A percentile compares a stretch with the other conserved stretches of the same genome.
Evolutionary conservation across 2,888 invertebrate species (phyloP).

Genomic region (Luperina testacea): DNA sequence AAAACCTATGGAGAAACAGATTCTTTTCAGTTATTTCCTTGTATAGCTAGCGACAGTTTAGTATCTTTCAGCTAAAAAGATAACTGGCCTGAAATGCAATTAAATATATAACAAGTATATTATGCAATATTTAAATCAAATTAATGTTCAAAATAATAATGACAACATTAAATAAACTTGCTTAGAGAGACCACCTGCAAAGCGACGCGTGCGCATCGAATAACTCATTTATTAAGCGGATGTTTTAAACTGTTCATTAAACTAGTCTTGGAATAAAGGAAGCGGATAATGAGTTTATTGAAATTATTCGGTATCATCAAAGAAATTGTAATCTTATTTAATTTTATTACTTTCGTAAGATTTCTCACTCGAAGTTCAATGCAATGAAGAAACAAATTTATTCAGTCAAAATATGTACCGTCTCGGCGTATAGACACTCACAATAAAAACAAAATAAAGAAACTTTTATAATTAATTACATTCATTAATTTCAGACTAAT

Average conservation of each 20-base stretch:
- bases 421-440: not conserved
- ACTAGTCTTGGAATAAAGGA: constrained; percentile 55
- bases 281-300: constrained; percentile 48
- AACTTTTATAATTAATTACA: too few species aligned
- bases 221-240: constrained; percentile 60
- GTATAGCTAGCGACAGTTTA: not conserved
- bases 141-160: constrained; percentile 29
- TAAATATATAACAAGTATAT: not conserved
- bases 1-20: not conserved
- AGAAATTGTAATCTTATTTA: constrained; percentile 7
- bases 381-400: not conserved
- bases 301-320: constrained; percentile 47
- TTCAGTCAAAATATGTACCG: not conserved
- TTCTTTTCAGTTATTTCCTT: not conserved
- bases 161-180: constrained; percentile 47
- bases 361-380: not conserved
- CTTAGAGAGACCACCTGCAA: constrained; percentile 67
- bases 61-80: not conserved
- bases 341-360: constrained; percentile 2
- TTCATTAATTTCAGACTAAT: too few species aligned
- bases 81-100: not conserved
- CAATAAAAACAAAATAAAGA: too few species aligned
- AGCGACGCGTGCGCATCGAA: constrained; percentile 63
- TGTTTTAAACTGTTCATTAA: constrained; percentile 56
- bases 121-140: constrained; percentile 16